These are phyloP conservation scores for Loxodonta africana DNA, from an alignment of 2,113 vertebrate genomes.

Conservation along the genomic window DNA sequence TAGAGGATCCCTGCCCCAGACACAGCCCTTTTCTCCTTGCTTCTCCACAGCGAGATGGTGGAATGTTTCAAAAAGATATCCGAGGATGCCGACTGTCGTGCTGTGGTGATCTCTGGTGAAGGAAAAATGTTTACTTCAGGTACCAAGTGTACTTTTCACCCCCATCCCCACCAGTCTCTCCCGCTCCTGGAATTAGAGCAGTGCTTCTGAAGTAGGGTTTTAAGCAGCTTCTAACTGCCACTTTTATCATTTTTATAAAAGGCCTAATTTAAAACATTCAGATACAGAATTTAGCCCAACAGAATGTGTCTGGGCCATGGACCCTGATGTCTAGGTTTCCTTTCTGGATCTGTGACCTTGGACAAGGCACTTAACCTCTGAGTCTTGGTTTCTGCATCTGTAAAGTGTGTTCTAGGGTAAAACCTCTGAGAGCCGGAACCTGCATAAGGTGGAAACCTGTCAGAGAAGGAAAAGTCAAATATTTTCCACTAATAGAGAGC, in stretches of 20 bases:
- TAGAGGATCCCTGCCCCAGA: not conserved
- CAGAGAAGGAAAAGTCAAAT: not conserved
- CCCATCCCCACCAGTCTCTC: no score
- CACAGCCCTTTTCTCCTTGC: not conserved
- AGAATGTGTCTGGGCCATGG: not conserved
- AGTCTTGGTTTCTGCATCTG: not conserved
- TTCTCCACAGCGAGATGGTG: constrained; percentile 92
- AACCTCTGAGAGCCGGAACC: not conserved
- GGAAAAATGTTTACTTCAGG: constrained; percentile 93
- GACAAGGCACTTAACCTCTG: not conserved
- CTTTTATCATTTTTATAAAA: not conserved
- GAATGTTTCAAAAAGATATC: constrained; percentile 92
- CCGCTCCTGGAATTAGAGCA: not conserved
- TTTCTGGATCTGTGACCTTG: not conserved
- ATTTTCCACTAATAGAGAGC: not conserved
- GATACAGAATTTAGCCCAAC: not conserved
- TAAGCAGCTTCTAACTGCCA: constrained; percentile 4
- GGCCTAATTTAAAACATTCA: constrained; percentile 12
- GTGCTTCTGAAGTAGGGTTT: not conserved
- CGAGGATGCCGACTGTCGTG: constrained; percentile 89
- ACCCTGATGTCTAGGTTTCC: not conserved
- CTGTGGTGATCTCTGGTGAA: constrained; percentile 93
- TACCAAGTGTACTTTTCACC: constrained; percentile 57
- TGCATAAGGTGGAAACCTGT: not conserved
- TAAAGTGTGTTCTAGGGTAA: not conserved